Conservation (phyloP, 2,113 vertebrate genomes). For the Malurus elegans region DNA sequence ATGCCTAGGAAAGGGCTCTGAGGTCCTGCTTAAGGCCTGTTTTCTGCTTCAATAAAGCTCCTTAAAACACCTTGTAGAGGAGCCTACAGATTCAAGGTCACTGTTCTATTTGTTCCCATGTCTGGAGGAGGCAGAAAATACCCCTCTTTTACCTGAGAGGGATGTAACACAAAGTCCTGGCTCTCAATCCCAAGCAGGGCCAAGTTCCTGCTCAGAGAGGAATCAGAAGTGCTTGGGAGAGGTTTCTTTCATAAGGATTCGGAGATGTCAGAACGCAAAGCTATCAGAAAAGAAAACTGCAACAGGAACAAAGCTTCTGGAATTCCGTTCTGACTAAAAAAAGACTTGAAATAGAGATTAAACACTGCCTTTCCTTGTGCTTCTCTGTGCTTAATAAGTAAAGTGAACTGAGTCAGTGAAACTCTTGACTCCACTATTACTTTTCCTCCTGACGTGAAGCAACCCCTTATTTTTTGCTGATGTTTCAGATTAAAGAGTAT, state of each 20-base stretch:
- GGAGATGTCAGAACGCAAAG: background rate
- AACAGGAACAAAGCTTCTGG: background rate
- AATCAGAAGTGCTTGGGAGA: background rate
- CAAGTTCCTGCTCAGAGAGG: background rate
- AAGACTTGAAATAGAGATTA: background rate
- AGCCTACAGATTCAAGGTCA: background rate
- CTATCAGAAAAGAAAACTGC: background rate
- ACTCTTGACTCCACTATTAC: background rate
- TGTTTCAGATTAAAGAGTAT: background rate
- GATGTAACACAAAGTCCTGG: fast-evolving
- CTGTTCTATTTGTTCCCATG: background rate
- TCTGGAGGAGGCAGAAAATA: background rate
- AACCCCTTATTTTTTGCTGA: background rate
- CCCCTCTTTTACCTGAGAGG: background rate
- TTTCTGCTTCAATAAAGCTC: background rate
- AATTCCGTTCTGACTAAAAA: background rate
- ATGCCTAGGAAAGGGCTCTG: background rate
- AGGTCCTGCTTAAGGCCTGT: background rate
- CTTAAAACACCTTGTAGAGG: background rate
- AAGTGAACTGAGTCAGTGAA: background rate
- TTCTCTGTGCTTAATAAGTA: background rate
- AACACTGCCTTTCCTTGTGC: background rate
- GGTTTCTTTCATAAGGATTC: fast-evolving
- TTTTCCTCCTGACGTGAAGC: background rate
- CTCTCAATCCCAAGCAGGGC: background rate